These are phyloP conservation scores for Fregata magnificens DNA, from an alignment of 2,113 vertebrate genomes.

Conservation along the genomic window DNA sequence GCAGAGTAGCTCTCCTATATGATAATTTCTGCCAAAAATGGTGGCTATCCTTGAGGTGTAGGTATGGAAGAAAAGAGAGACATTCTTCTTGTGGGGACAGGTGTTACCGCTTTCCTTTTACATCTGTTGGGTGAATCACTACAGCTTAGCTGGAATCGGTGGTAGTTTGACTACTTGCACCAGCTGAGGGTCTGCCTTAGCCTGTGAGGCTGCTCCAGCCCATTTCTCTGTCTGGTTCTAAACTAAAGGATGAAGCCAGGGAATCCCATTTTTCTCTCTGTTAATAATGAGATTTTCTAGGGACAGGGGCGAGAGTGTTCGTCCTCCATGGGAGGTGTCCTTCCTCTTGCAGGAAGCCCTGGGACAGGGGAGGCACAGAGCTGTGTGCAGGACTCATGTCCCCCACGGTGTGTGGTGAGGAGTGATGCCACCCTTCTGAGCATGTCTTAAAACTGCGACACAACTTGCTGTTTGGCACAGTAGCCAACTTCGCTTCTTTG, in stretches of 20 bases:
- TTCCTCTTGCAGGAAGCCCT: not conserved
- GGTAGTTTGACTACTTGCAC: not conserved
- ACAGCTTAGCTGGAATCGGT: not conserved
- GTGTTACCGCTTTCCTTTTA: not conserved
- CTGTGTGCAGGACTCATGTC: fast-evolving
- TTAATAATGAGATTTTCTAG: not conserved
- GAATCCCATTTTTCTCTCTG: not conserved
- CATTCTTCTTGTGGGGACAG: not conserved
- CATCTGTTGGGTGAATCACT: not conserved
- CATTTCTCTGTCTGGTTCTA: not conserved
- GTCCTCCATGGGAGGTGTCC: not conserved
- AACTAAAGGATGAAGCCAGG: not conserved
- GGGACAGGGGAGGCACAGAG: not conserved
- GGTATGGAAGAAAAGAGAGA: not conserved
- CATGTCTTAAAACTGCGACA: not conserved
- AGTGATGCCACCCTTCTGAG: not conserved
- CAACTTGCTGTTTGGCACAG: not conserved
- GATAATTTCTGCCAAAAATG: not conserved
- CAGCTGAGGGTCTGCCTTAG: not conserved
- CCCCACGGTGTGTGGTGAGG: not conserved
- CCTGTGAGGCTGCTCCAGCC: not conserved
- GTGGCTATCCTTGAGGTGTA: not conserved
- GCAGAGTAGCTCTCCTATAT: not conserved
- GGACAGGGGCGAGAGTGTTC: not conserved
- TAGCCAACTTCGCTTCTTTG: not conserved